A percentile compares a stretch with the other conserved stretches of the same genome.
These are phyloP conservation scores for Xestia rhomboidea DNA, from an alignment of 2,888 invertebrate genomes.

Conservation along the genomic window DNA sequence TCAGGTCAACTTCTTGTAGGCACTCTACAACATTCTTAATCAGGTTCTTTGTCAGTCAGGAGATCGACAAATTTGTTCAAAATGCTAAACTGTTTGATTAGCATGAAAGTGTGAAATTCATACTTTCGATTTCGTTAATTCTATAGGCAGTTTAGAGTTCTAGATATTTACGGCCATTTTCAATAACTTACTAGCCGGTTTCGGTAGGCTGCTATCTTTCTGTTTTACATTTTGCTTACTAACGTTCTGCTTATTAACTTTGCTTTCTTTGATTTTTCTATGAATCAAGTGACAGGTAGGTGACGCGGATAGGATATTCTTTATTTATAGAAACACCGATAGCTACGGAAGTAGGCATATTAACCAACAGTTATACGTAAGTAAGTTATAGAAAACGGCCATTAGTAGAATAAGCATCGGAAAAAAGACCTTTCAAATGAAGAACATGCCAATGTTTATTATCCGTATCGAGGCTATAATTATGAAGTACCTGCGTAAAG, in stretches of 20 bases:
- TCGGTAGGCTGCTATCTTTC: no score
- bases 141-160: background rate
- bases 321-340: no score
- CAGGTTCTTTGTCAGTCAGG: background rate
- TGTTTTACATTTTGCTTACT: no score
- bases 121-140: background rate
- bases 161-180: background rate
- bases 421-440: background rate
- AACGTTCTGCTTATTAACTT: no score
- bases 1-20: background rate
- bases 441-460: background rate
- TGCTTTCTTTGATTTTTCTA: no score
- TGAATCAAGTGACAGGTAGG: no score
- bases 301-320: no score
- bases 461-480: constrained; percentile 6
- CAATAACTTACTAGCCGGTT: no score
- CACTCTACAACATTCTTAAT: background rate
- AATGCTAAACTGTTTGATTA: background rate
- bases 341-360: no score
- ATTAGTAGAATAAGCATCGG: no score
- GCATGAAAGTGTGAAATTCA: background rate
- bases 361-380: no score
- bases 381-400: no score
- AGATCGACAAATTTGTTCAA: background rate
- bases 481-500: constrained; percentile 37